phyloP scores from a whole-genome alignment of 2,113 vertebrate genomes.

The Cavia aperea region DNA sequence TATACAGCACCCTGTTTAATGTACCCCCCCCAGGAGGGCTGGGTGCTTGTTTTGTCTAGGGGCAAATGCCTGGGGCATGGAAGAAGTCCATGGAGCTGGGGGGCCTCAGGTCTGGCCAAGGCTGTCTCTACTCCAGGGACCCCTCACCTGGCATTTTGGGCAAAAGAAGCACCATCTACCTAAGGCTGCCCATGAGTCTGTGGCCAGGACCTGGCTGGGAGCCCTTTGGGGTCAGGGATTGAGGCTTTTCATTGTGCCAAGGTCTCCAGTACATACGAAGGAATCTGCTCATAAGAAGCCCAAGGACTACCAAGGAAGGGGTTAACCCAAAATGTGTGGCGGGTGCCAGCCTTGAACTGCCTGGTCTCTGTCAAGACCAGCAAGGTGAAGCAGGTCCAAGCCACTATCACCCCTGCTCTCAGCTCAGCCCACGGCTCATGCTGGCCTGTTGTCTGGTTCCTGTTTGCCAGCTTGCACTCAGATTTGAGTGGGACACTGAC shows the following conservation, averaged over 20 bases:
- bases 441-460: not conserved
- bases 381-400: not conserved
- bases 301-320: not conserved
- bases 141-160: not conserved
- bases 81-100: not conserved
- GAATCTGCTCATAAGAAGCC: not conserved
- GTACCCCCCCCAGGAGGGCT: not conserved
- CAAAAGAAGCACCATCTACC: not conserved
- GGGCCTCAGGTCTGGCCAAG: not conserved
- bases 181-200: not conserved
- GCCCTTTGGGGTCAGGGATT: not conserved
- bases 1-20: not conserved
- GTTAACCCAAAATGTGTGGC: not conserved
- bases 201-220: not conserved
- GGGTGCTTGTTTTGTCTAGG: not conserved
- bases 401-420: accelerated
- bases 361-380: not conserved
- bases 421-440: not conserved
- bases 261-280: not conserved
- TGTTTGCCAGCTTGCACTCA: not conserved
- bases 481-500: accelerated
- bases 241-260: not conserved
- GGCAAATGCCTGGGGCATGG: not conserved
- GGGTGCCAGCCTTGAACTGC: not conserved
- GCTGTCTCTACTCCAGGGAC: not conserved